These are phyloP conservation scores for Hemaris fuciformis DNA, from an alignment of 2,888 invertebrate species.

Conservation along the genomic window DNA sequence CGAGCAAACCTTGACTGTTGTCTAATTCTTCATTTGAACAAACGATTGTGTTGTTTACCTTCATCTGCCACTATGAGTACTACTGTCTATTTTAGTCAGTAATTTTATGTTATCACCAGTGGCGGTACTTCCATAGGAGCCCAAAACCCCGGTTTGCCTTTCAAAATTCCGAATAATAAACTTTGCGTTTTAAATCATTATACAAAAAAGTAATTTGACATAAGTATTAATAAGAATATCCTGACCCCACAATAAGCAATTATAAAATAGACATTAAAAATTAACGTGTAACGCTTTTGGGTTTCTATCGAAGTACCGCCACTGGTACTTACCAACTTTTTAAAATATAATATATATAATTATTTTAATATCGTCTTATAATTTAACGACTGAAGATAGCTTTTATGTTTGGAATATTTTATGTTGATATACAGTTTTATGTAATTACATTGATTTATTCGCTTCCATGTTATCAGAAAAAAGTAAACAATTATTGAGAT, in stretches of 20 bases:
- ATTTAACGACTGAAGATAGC: neutral
- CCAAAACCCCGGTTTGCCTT: too few relatives aligned
- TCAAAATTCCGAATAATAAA: too few relatives aligned
- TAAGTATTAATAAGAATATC: too few relatives aligned
- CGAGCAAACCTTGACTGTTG: conserved; percentile 15
- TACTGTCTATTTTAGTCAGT: neutral
- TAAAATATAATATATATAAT: neutral
- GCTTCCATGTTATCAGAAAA: neutral
- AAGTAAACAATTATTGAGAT: neutral
- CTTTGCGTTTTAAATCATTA: too few relatives aligned
- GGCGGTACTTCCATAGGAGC: too few relatives aligned
- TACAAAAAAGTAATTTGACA: too few relatives aligned
- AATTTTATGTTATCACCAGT: neutral
- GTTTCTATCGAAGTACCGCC: too few relatives aligned
- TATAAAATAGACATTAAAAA: too few relatives aligned
- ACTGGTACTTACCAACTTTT: neutral
- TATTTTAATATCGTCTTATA: neutral
- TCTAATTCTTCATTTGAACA: conserved; percentile 3
- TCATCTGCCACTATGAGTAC: neutral
- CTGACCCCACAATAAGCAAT: too few relatives aligned
- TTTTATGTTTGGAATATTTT: neutral
- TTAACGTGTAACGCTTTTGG: too few relatives aligned
- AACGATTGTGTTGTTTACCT: neutral
- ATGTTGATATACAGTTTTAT: neutral
- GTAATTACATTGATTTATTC: neutral